phyloP scores from a whole-genome alignment of 1,140 invertebrate species.

The Calliopsis andreniformis region DNA sequence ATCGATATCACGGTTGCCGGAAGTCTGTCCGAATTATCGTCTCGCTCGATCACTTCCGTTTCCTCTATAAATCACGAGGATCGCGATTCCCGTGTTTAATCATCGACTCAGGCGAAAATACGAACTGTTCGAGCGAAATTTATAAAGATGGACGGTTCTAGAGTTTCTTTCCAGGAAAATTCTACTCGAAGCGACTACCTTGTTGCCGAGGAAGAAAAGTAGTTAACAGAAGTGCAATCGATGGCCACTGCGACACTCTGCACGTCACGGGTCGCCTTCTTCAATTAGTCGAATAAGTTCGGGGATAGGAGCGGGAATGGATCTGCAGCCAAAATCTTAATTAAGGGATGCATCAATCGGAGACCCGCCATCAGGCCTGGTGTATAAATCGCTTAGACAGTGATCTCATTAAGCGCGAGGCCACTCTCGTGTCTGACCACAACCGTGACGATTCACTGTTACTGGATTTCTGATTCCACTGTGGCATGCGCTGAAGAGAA shows the following conservation, averaged over 20 bases:
- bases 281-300: slow-evolving; percentile 49
- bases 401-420: slow-evolving; percentile 35
- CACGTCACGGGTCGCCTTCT: slow-evolving; percentile 25
- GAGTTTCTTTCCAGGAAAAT: background rate
- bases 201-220: background rate
- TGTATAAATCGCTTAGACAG: slow-evolving; percentile 39
- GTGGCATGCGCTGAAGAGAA: background rate
- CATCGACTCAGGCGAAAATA: background rate
- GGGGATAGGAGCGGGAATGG: background rate
- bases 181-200: too few species aligned
- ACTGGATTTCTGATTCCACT: background rate
- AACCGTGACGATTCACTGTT: slow-evolving; percentile 10
- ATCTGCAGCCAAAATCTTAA: slow-evolving; percentile 29
- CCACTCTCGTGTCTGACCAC: slow-evolving; percentile 43
- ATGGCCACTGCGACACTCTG: slow-evolving; percentile 19
- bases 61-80: background rate
- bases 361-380: background rate
- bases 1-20: slow-evolving; percentile 19
- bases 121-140: background rate
- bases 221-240: slow-evolving; percentile 17
- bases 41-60: background rate
- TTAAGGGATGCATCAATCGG: slow-evolving; percentile 32
- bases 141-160: too few species aligned
- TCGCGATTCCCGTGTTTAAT: background rate
- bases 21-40: background rate